Evolutionary conservation across 2,888 invertebrate genomes (phyloP), one percentile per base, ranked within the genome.

Genomic region (Antheraea yamamai): DNA sequence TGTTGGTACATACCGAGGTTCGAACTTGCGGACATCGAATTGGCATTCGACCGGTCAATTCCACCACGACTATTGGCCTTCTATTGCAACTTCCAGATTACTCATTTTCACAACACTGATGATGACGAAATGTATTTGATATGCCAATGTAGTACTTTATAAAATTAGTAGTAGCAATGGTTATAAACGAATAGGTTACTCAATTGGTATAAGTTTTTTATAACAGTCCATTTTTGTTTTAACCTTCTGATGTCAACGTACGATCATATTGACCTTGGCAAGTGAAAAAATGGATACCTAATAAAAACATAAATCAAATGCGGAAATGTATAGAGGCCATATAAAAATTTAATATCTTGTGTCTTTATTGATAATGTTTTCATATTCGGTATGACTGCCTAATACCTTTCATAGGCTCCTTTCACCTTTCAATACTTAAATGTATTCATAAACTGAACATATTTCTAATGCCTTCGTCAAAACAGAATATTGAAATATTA

Each of bases 401-500:
- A 58, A 58, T 58, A 58, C 7, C 20, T n/a, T 6, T 52, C 52
- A 52, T 58, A 58, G 4, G 58, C 1, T 6, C n/a, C 18, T 20
- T 58, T 8, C 18, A 39, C 35, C 35, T 39, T 39, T 39, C 35
- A 39, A 39, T 55, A 55, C 1, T 16, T 55, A 1, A 55, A 20
- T 58, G 6, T 20, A 64, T 64, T 26, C 23, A 10, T 61, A 26
- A 64, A 14, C 64, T 26, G 26, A 66, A 66, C 16, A 30, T 16
- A 66, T 66, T 30, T 26, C 16, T 16, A 66, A 30, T 26, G 16
- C 16, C 26, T 64, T 14, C 26, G 64, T 64, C 26, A 26, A 14
- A 14, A 72, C 75, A 73, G 61, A 77, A 80, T 77, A 81, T 80
- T 75, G 70, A 75, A 78, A 78, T 70, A 80, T 79, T 83, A 84